Conservation (phyloP, 2,888 invertebrate species). For the Hyles lineata region DNA sequence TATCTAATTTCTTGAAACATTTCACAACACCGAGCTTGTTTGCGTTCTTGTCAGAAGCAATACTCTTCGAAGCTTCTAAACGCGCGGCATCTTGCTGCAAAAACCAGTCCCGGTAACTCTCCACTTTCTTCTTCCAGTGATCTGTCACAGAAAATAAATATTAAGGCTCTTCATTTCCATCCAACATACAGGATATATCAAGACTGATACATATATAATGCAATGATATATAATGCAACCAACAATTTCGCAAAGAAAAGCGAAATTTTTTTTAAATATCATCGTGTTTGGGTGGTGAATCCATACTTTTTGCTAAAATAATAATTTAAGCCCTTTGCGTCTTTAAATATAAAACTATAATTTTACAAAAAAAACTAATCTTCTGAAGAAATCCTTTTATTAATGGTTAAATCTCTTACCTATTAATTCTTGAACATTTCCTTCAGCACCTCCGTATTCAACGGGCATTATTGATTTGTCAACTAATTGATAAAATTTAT, state of each 20-base stretch:
- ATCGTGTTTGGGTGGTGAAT: too few relatives aligned
- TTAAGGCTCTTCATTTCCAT: too few relatives aligned
- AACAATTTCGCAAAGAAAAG: too few relatives aligned
- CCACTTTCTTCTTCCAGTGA: conserved; percentile 64
- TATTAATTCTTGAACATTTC: conserved; percentile 38
- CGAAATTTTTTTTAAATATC: too few relatives aligned
- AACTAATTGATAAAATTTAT: conserved; percentile 36
- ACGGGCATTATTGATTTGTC: conserved; percentile 38
- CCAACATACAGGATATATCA: too few relatives aligned
- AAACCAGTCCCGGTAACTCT: conserved; percentile 53
- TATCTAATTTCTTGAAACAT: conserved; percentile 1
- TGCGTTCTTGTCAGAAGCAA: background rate
- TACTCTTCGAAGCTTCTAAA: background rate
- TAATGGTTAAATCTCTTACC: conserved; percentile 30
- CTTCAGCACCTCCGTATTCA: conserved; percentile 42
- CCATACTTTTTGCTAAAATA: too few relatives aligned
- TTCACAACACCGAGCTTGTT: conserved; percentile 2
- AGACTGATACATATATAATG: too few relatives aligned
- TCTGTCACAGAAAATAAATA: conserved; percentile 37
- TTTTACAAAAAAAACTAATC: too few relatives aligned
- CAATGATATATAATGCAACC: too few relatives aligned
- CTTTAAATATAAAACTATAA: too few relatives aligned
- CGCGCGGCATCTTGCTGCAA: conserved; percentile 38
- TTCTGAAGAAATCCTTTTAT: too few relatives aligned
- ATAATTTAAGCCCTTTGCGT: too few relatives aligned